Percentiles rank a stretch among this genome's conserved stretches.
These are phyloP conservation scores for Himalopsyche tibetana DNA, from an alignment of 2,888 invertebrate genomes.

Conservation along the genomic window DNA sequence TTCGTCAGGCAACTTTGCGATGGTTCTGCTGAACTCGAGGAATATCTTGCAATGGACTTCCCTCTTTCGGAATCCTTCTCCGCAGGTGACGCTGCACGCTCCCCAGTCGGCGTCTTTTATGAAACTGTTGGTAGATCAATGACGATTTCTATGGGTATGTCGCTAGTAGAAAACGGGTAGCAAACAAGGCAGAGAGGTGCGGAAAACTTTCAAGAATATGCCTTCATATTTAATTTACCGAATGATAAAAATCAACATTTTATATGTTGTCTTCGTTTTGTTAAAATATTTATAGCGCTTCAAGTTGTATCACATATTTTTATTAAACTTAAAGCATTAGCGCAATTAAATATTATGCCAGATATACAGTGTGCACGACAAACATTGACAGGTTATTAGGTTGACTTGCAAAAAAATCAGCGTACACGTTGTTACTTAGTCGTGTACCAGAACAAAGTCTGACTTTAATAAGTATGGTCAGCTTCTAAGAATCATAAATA, in stretches of 20 bases:
- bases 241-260: not conserved
- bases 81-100: conserved; percentile 93
- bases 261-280: too few species aligned
- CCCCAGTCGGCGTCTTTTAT: conserved; percentile 93
- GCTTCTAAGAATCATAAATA: too few species aligned
- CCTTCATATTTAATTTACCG: not conserved
- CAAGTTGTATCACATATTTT: too few species aligned
- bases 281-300: not conserved
- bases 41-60: conserved; percentile 97
- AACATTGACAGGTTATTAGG: too few species aligned
- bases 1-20: conserved; percentile 90
- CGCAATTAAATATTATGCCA: too few species aligned
- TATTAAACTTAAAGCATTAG: too few species aligned
- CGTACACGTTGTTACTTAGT: too few species aligned
- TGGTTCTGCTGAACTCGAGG: conserved; percentile 92
- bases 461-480: too few species aligned
- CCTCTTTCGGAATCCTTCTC: conserved; percentile 90
- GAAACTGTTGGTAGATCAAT: conserved; percentile 79
- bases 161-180: not conserved
- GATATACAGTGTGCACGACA: too few species aligned
- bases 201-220: conserved; percentile 19
- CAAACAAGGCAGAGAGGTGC: conserved; percentile 33
- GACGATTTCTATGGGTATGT: conserved; percentile 36
- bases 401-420: too few species aligned
- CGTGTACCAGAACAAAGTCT: too few species aligned